Percentiles rank a stretch among this genome's conserved stretches.
phyloP scores from a whole-genome alignment of 2,888 invertebrate genomes.

The Scaeva pyrastri region DNA sequence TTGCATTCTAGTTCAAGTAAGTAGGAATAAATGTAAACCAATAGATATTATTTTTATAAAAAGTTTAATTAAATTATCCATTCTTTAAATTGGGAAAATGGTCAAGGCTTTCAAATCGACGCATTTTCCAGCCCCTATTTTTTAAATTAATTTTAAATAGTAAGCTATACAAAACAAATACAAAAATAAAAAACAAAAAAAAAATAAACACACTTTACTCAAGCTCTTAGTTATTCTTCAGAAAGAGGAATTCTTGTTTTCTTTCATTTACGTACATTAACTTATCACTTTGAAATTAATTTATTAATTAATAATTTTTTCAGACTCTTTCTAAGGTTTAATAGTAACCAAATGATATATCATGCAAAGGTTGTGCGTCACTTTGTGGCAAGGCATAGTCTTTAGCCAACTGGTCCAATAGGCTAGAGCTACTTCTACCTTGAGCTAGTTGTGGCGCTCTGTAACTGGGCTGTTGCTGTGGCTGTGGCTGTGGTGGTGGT shows the following conservation, averaged over 20 bases:
- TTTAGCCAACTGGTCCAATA: constrained; percentile 92
- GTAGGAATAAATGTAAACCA: not conserved
- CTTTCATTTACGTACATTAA: constrained; percentile 10
- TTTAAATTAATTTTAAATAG: not conserved
- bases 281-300: constrained; percentile 39
- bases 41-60: not conserved
- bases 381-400: constrained; percentile 91
- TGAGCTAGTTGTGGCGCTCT: constrained; percentile 77
- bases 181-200: not conserved
- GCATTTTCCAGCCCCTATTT: not conserved
- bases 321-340: constrained; percentile 82
- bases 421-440: constrained; percentile 84
- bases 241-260: constrained; percentile 12
- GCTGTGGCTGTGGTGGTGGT: constrained; percentile 78
- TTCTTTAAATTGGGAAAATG: not conserved
- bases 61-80: not conserved
- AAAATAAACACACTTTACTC: not conserved
- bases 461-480: constrained; percentile 40
- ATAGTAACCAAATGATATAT: constrained; percentile 93
- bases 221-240: not conserved
- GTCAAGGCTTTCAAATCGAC: not conserved
- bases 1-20: not conserved
- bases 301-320: constrained; percentile 37
- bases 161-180: not conserved
- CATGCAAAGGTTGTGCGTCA: constrained; percentile 89